Evolutionary conservation across 2,888 invertebrate genomes (phyloP), one percentile per base, ranked within the genome.

Genomic region (Punctoribates punctum): DNA sequence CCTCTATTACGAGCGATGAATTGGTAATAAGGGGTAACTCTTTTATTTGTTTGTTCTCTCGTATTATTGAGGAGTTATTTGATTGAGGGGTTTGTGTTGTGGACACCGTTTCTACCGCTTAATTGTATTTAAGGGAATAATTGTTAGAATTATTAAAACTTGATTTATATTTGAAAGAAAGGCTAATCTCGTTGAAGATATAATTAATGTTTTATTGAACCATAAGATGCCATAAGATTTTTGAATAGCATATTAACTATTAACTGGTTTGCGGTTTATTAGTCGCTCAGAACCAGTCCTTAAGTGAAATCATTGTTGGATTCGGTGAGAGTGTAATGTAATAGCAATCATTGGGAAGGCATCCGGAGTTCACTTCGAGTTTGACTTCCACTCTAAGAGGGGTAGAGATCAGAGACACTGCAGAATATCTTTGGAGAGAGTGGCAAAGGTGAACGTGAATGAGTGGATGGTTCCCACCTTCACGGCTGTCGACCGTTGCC

Each of bases 271-370:
- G 60, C 60, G 60, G 60, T 62, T 62, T 62, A 62, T 27, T 25
- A 62, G 60, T 25, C 20, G 60, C 25, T 27, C 11, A 62, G 27
- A 62, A 62, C 60, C 60, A 25, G 60, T 62, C n/a, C 60, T 62
- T 62, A 62, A 62, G 60, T 62, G 25, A 62, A 27, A 62, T 62
- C 5, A 54, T 54, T 54, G 20, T 9, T 20, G 27, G 8, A 25
- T 62, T 25, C n/a, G 60, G 60, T 62, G 60, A 62, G 60, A 62
- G 60, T 62, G 23, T 62, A 62, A 54, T 54, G 60, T 62, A 15
- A 9, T 62, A 25, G 60, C 8, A 25, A 27, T 62, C 25, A 25
- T 20, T 54, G 23, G 25, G 13, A 62, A 25, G 23, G 60, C 60
- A 62, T 62, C 60, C 60, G 60, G 60, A 62, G 60, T 25, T 62